Percentiles rank a stretch among this genome's conserved stretches.
Conservation (phyloP, 1,140 invertebrate genomes). For the Neodiprion pinetum region DNA sequence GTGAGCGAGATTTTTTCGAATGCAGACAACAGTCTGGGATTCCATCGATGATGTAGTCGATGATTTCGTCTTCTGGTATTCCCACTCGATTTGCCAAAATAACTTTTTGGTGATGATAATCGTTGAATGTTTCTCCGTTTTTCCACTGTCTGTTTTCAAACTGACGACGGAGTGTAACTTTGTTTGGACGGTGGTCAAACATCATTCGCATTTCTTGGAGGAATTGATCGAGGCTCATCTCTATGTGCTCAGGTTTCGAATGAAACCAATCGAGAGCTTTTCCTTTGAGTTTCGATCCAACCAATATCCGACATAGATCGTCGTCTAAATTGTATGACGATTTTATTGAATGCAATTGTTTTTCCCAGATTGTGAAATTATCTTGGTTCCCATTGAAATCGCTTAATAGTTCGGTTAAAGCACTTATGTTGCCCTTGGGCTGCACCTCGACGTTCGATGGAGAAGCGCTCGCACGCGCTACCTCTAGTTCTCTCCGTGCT, state of each 20-base stretch:
- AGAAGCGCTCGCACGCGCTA: background rate
- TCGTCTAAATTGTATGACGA: constrained; percentile 13
- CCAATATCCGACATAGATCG: background rate
- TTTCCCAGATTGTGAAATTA: background rate
- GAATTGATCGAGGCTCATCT: background rate
- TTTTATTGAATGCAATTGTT: constrained; percentile 4
- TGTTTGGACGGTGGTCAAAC: constrained; percentile 13
- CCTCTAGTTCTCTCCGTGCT: background rate
- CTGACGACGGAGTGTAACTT: background rate
- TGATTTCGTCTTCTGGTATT: background rate
- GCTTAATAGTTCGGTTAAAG: background rate
- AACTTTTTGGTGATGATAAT: background rate
- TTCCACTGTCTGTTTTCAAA: no score
- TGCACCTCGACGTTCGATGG: background rate
- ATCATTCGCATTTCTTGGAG: background rate
- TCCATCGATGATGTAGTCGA: background rate
- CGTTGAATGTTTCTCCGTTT: background rate
- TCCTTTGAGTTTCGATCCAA: constrained; percentile 1
- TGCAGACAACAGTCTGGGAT: background rate
- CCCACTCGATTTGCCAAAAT: background rate
- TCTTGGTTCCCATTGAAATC: constrained; percentile 11
- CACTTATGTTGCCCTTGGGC: background rate
- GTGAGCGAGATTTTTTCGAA: no score
- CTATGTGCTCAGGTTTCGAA: constrained; percentile 12
- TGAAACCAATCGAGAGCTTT: constrained; percentile 16